A percentile compares a stretch with the other conserved stretches of the same genome.
Conservation (phyloP, 2,797 vertebrate genomes). For the Limosa lapponica region DNA sequence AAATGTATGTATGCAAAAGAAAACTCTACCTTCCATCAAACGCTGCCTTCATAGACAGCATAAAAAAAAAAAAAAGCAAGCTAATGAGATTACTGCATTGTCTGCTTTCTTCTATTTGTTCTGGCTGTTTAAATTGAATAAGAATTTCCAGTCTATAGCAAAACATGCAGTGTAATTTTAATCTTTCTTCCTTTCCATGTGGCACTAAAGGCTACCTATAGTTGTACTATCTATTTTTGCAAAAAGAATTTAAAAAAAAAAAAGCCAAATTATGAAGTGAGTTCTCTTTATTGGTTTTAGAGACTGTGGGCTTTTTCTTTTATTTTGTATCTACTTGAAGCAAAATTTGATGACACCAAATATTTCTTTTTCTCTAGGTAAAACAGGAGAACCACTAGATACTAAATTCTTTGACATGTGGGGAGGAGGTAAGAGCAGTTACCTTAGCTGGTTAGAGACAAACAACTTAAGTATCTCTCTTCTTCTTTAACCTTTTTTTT, state of each 20-base stretch:
- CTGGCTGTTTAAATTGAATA: neutral
- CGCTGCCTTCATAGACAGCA: neutral
- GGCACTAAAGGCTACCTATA: neutral
- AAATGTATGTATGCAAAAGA: neutral
- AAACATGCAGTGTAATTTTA: neutral
- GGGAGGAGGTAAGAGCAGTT: constrained; percentile 88
- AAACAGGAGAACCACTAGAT: constrained; percentile 83
- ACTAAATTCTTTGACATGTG: constrained; percentile 92
- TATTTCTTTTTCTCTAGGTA: constrained; percentile 79
- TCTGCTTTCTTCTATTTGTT: neutral
- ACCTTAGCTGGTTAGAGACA: neutral
- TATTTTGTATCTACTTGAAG: neutral
- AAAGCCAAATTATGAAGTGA: neutral
- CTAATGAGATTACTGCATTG: neutral
- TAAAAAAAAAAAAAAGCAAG: neutral
- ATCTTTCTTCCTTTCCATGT: neutral
- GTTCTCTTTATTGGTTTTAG: neutral
- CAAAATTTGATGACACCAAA: neutral
- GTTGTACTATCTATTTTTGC: neutral
- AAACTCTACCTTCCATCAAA: neutral
- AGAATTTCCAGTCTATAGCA: neutral
- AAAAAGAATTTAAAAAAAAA: neutral
- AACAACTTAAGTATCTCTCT: neutral
- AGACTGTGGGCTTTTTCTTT: neutral
- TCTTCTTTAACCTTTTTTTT: rapidly evolving